phyloP scores from a whole-genome alignment of 2,888 invertebrate species.

The Diadegma fenestrale region DNA sequence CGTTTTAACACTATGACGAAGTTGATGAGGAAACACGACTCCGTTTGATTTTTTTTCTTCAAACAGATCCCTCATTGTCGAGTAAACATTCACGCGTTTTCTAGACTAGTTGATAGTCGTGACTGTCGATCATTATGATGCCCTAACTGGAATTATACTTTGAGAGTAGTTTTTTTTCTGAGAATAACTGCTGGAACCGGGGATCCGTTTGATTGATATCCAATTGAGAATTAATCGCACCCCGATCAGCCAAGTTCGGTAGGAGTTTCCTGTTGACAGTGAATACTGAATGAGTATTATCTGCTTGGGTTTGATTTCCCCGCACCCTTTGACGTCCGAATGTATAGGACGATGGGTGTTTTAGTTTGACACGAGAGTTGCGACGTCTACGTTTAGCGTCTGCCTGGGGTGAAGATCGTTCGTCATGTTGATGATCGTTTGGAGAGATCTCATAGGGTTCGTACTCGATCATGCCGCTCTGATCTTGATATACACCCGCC shows the following conservation, averaged over 20 bases:
- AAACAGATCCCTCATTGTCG: not conserved
- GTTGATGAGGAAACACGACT: not conserved
- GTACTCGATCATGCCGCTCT: slow-evolving; percentile 50
- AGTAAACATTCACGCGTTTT: not conserved
- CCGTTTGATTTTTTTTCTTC: not conserved
- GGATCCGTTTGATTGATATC: slow-evolving; percentile 24
- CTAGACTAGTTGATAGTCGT: not conserved
- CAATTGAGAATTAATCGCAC: not conserved
- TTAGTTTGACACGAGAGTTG: slow-evolving; percentile 42
- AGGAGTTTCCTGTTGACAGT: slow-evolving; percentile 4
- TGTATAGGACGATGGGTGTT: slow-evolving; percentile 16
- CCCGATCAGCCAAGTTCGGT: slow-evolving; percentile 16
- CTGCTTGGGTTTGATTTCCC: slow-evolving; percentile 29
- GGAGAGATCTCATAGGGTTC: slow-evolving; percentile 42
- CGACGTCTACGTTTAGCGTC: slow-evolving; percentile 55
- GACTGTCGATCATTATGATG: not conserved
- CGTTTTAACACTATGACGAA: slow-evolving; percentile 3
- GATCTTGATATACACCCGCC: slow-evolving; percentile 53
- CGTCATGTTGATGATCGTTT: slow-evolving; percentile 39
- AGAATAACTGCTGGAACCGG: not conserved
- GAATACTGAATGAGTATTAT: slow-evolving; percentile 32
- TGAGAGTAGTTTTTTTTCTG: not conserved
- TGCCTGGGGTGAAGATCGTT: slow-evolving; percentile 35
- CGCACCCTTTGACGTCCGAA: slow-evolving; percentile 19
- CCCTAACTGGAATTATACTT: slow-evolving; percentile 3